Base-by-base conservation (phyloP, 2,113 vertebrate species). In the Stomatorhinus ivindoensis region DNA sequence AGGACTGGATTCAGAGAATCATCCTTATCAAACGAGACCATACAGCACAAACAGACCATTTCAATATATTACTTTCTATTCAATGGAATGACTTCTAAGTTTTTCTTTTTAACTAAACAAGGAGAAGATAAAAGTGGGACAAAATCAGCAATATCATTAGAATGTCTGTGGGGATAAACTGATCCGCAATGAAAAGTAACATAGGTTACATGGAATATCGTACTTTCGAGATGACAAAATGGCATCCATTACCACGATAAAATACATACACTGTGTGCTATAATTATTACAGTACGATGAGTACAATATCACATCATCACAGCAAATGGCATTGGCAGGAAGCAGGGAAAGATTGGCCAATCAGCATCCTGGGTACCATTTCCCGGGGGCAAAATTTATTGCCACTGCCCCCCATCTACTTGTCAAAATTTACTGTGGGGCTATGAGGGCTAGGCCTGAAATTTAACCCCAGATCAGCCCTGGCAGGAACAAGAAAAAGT, bases 1-100 rank as follows among this genome's bases (percentile, higher is more conserved):
- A 94, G 83, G 94, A 92, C 93, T 53, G 90, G 92, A 94, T 94
- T 94, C 92, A 96, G 94, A 95, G 92, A 95, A 94, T 92, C 93
- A 95, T 94, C 86, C 94, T 92, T 92, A 95, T 95, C 92, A 93
- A 95, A 91, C 86, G 90, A 82, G 82, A 88, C 42, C 50, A 83
- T 87, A 83, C 47, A 90, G 90, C 44, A 91, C 89, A 90, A 92
- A 58, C n/a, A 50, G 35, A 47, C 44, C 69, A 31, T 87, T 42
- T 50, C 13, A 86, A 86, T 91, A 92, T 69, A 89, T 88, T 31
- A 69, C 61, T 31, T 69, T 69, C 61, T 65, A 11, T 27, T 65
- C n/a, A 11, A 27, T 13, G 9, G n/a, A 65, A 65, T 65, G n/a
- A 65, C 61, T n/a, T 61, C 24, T 11, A 31, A 31, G 27, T 69